A percentile compares a stretch with the other conserved stretches of the same genome.
These are phyloP conservation scores for Calidris pugnax DNA, from an alignment of 2,113 vertebrate genomes.

Conservation along the genomic window DNA sequence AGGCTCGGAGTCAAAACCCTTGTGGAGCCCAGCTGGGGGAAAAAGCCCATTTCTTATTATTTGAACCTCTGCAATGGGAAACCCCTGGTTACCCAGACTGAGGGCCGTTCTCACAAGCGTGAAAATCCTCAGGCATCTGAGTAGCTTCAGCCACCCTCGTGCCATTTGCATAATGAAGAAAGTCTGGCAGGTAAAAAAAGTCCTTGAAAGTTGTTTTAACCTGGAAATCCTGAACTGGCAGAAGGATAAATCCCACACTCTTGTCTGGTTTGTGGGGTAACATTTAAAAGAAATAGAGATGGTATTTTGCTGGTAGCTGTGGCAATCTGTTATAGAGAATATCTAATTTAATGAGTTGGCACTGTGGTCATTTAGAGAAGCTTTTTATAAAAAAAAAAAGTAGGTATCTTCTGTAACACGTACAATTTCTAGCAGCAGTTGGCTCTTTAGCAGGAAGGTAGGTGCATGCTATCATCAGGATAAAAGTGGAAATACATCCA, in stretches of 20 bases:
- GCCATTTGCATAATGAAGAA: neutral
- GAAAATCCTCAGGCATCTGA: neutral
- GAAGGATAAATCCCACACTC: neutral
- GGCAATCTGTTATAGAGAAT: neutral
- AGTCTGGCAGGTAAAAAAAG: neutral
- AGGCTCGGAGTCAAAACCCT: neutral
- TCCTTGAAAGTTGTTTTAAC: neutral
- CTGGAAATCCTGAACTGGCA: neutral
- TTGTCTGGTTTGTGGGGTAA: neutral
- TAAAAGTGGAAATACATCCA: neutral
- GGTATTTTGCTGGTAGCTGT: neutral
- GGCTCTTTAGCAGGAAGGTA: neutral
- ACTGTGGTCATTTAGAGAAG: neutral
- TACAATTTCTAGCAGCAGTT: neutral
- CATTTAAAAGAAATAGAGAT: neutral
- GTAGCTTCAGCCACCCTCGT: neutral
- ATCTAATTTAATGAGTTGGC: neutral
- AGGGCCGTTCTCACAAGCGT: neutral
- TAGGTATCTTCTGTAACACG: neutral
- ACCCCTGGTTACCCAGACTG: neutral
- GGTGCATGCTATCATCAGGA: neutral
- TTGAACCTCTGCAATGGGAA: neutral
- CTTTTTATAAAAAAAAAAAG: neutral
- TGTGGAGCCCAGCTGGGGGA: neutral
- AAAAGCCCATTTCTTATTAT: neutral